Evolutionary conservation across 2,888 invertebrate species (phyloP), one percentile per base, ranked within the genome.

Genomic region (Temnothorax rugatulus): DNA sequence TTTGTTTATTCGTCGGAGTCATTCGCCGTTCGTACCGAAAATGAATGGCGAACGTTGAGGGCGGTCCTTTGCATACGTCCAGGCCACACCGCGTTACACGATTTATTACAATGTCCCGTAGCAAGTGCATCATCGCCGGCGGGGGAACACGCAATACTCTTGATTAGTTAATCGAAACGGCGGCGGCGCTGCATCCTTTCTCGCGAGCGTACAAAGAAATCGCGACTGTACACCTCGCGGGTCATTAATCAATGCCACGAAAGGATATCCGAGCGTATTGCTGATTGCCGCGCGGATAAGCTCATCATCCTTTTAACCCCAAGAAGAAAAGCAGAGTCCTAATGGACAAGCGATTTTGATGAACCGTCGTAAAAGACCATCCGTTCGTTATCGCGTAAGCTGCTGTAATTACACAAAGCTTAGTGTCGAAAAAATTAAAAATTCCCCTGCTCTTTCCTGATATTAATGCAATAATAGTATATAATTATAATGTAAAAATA

Each of bases 211-310:
- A 52, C 69, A 79, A 87, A 83, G 90, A 90, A 89, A 73, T 83
- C 47, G 83, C 79, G 83, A 82, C 83, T 59, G 41, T 54, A 73
- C 63, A 73, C 84, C 79, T 88, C 85, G 85, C 83, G 66, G 68
- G 73, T 88, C 89, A 90, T 89, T 90, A 89, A 90, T 89, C 89
- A 89, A 85, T 77, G 85, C 77, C 68, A 82, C 18, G 79, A 59
- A 85, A 84, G 85, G 82, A 86, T 85, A 74, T 61, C 83, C 82
- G 44, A 59, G 21, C 25, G 66, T 66, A 87, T 88, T 87, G 87
- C 75, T 77, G 81, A 52, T 41, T 52, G 29, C 47, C 63, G 69
- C 84, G 61, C 88, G 82, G 84, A 84, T 82, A 81, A 89, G 84
- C 85, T 87, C 57, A 41, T 41, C 52, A 41, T 41, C 52, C 59